Base-by-base conservation (phyloP, 2,888 invertebrate species). In the Barypeithes pellucidus region DNA sequence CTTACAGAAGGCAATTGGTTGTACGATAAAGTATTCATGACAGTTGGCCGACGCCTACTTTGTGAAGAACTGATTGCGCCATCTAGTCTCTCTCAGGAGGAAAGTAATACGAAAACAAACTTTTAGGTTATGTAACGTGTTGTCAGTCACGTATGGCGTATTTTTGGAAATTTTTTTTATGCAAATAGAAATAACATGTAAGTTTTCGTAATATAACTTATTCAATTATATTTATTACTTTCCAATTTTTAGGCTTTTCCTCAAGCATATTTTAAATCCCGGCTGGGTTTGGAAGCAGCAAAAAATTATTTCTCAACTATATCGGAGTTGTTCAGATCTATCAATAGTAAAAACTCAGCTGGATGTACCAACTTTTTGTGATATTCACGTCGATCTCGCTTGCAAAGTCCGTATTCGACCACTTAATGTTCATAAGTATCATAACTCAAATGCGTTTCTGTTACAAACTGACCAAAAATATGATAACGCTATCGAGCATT, bases 361-460 rank as follows among this genome's bases (percentile, higher is more conserved):
- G 9, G 76, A 79, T 70, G 79, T 81, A 20, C 79, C 78, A 16
- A 79, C 83, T 2, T 85, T 84, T 75, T 82, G 83, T 73, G 81
- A 82, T 77, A 75, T 85, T 39, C 76, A 80, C 39, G 76, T 84
- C 24, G 80, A 82, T 69, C 72, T 83, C 16, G 82, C 82, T 5
- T 84, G 79, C 67, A 80, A 80, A 73, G 77, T 85, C 14, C 75
- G 76, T 20, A 76, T 84, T 47, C 79, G 79, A 67, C 84, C 84
- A 7, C 76, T 85, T 50, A 83, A 84, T 77, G 76, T 83, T 9
- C 80, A 82, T 69, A 82, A 82, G 72, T 84, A 84, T 76, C 79
- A 78, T 36, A 80, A 82, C 73, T 80, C 79, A 62, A 82, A 85
- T 76, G 81, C 79, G 68, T 72, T 84, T 54, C 76, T 81, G 14